Base-by-base conservation (phyloP, 2,797 vertebrate species). In the Crax fasciolata region DNA sequence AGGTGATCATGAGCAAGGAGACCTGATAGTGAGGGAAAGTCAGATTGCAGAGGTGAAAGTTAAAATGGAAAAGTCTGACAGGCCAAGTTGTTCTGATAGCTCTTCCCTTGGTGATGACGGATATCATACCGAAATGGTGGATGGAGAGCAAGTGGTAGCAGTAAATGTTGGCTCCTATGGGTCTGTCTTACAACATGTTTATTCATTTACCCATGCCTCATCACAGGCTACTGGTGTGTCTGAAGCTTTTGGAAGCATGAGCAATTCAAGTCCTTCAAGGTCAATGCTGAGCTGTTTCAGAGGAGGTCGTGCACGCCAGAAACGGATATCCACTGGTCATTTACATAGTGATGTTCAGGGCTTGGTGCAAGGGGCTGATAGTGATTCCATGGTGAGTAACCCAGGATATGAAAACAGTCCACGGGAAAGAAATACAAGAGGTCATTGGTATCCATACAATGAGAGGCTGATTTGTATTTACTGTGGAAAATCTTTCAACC, bases 401-500 rank as follows among this genome's bases (percentile, higher is more conserved):
- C 91, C 98, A 1, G 97, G 97, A 41, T 98, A 99, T 58, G 99
- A 99, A 95, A 99, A 97, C 3, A 99, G 99, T 13, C 98, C 99
- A 41, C 98, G 98, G 78, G 99, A 99, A 96, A 98, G 99, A 76
- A 99, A 98, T 92, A 96, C 98, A 15, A 98, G 99, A 52, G 99
- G 99, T 84, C 99, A 99, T 85, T 99, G 99, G 99, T 99, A 99
- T 96, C 99, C 99, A 0, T 99, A 99, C 98, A 99, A 98, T 2
- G 99, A 99, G 97, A 98, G 99, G 97, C 97, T 99, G 65, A 99
- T 99, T 96, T 99, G 99, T 93, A 99, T 99, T 97, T 99, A 99
- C 98, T 99, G 99, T 78, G 99, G 99, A 28, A 99, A 99, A 97
- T 99, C 99, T 91, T 99, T 99, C 98, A 99, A 99, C 97, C 99